A percentile compares a stretch with the other conserved stretches of the same genome.
Conservation (phyloP, 2,113 vertebrate species). For the Sinocyclocheilus rhinocerous region DNA sequence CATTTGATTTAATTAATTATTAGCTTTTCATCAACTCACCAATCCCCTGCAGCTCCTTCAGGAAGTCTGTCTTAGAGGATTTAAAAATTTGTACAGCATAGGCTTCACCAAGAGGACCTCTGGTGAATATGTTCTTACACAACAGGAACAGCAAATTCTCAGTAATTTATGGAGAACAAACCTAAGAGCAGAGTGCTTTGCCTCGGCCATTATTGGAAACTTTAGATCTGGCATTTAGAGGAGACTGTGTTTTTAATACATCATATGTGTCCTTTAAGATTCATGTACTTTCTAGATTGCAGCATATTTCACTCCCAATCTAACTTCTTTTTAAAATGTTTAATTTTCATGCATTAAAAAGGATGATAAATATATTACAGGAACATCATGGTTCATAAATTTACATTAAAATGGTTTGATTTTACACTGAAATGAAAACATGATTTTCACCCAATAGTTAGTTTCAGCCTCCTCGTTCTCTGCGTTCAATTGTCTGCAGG, state of each 20-base stretch:
- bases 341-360: background rate
- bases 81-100: background rate
- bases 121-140: background rate
- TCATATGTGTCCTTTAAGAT: background rate
- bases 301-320: background rate
- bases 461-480: background rate
- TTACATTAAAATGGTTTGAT: background rate
- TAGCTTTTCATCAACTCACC: background rate
- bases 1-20: background rate
- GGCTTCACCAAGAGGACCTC: background rate
- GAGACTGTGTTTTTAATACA: background rate
- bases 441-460: background rate
- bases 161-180: background rate
- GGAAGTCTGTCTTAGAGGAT: background rate
- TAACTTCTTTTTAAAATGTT: background rate
- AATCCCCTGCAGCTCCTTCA: background rate
- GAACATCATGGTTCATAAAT: background rate
- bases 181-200: conserved; percentile 6
- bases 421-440: background rate
- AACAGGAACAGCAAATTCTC: background rate
- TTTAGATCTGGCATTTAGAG: background rate
- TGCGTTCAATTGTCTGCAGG: background rate
- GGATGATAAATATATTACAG: background rate
- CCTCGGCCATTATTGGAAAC: background rate
- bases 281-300: background rate